Conservation (phyloP, 2,113 vertebrate genomes). For the Trogon melanurus region DNA sequence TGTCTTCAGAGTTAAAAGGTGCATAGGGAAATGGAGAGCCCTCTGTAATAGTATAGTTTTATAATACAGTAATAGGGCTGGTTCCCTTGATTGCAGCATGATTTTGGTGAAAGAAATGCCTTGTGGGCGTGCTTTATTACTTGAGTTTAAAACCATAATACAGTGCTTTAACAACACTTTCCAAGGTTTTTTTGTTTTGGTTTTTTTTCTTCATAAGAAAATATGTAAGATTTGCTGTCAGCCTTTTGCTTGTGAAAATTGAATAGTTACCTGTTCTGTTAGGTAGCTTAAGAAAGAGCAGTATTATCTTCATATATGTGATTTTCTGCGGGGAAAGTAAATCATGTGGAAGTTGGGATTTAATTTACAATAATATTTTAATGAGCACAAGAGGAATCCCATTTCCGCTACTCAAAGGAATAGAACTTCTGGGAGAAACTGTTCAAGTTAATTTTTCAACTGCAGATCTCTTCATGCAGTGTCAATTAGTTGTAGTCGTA, state of each 20-base stretch:
- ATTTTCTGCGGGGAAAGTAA: background rate
- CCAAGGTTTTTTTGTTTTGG: background rate
- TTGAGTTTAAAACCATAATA: slow-evolving; percentile 53
- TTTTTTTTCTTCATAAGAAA: slow-evolving; percentile 43
- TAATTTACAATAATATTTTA: slow-evolving; percentile 61
- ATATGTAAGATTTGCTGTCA: slow-evolving; percentile 19
- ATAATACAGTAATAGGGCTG: slow-evolving; percentile 57
- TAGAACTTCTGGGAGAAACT: slow-evolving; percentile 45
- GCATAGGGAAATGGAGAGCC: background rate
- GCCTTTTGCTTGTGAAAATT: slow-evolving; percentile 66
- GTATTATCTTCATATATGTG: background rate
- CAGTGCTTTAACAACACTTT: slow-evolving; percentile 60
- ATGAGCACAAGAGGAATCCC: slow-evolving; percentile 49
- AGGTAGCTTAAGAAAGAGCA: slow-evolving; percentile 54
- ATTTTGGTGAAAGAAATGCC: slow-evolving; percentile 49
- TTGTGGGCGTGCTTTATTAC: slow-evolving; percentile 27
- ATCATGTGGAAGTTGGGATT: slow-evolving; percentile 49
- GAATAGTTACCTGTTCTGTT: slow-evolving; percentile 51
- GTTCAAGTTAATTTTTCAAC: slow-evolving; percentile 50
- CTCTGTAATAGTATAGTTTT: slow-evolving; percentile 43
- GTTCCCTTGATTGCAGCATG: slow-evolving; percentile 45
- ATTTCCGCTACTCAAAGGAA: slow-evolving; percentile 45
- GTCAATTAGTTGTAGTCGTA: slow-evolving; percentile 38
- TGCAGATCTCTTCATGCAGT: slow-evolving; percentile 45
- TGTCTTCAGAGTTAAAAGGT: background rate